These are phyloP conservation scores for Piprites chloris DNA, from an alignment of 2,113 vertebrate species.

Conservation along the genomic window DNA sequence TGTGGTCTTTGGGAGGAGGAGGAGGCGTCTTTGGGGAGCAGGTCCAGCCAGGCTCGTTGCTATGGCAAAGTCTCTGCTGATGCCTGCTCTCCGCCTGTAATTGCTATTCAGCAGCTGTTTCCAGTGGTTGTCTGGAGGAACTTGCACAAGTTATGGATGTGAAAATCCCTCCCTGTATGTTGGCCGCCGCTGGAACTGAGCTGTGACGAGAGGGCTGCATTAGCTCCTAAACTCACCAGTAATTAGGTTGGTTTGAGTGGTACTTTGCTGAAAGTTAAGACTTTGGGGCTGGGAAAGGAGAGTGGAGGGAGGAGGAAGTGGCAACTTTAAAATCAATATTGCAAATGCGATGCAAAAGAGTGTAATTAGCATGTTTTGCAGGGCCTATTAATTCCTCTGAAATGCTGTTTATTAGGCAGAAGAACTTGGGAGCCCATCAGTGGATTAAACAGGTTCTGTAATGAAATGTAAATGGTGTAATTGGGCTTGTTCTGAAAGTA, in stretches of 20 bases:
- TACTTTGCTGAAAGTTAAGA: conserved; percentile 38
- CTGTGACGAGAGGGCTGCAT: conserved; percentile 9
- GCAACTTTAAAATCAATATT: conserved; percentile 62
- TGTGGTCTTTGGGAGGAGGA: conserved; percentile 50
- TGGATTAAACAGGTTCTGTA: conserved; percentile 70
- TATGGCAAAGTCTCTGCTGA: conserved; percentile 56
- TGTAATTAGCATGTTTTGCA: conserved; percentile 67
- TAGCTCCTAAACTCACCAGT: conserved; percentile 16
- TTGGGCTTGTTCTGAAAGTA: conserved; percentile 76
- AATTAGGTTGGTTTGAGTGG: conserved; percentile 26
- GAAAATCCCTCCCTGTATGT: neutral
- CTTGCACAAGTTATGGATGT: neutral
- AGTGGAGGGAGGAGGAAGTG: neutral
- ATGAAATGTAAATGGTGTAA: conserved; percentile 78
- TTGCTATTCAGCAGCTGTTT: conserved; percentile 69
- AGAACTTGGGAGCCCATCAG: conserved; percentile 66
- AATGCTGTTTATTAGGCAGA: conserved; percentile 68
- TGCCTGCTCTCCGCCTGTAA: conserved; percentile 48
- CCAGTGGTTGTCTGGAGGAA: conserved; percentile 44
- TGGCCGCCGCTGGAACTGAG: neutral
- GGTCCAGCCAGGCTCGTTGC: conserved; percentile 56
- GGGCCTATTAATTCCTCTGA: conserved; percentile 67
- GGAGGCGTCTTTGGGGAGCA: conserved; percentile 54
- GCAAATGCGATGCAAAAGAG: conserved; percentile 62
- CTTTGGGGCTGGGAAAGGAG: neutral